These are phyloP conservation scores for Ptychodera flava DNA, from an alignment of 35 echinoderm and acorn worm genomes.

Conservation along the genomic window DNA sequence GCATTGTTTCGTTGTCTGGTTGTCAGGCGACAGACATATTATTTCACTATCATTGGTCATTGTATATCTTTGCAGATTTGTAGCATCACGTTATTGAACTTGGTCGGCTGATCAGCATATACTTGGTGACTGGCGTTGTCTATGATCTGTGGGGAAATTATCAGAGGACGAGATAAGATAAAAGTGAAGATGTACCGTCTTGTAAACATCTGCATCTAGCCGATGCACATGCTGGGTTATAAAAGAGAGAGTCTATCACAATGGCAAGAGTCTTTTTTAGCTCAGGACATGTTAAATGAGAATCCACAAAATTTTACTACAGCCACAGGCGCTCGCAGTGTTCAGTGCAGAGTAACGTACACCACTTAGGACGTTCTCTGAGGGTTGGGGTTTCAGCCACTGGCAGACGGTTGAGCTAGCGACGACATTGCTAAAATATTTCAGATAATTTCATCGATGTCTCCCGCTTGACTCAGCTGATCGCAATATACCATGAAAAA, in stretches of 20 bases:
- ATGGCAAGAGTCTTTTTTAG: not conserved
- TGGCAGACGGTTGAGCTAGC: too few species aligned
- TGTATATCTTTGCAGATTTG: constrained; percentile 35
- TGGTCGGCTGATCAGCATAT: constrained; percentile 63
- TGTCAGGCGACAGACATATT: not conserved
- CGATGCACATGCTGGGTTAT: not conserved
- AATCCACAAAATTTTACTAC: not conserved
- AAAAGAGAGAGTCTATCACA: not conserved
- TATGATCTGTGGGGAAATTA: constrained; percentile 53
- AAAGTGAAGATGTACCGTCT: too few species aligned
- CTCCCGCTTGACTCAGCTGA: too few species aligned
- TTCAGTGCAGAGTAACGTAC: too few species aligned
- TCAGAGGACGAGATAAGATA: too few species aligned
- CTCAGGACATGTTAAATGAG: not conserved
- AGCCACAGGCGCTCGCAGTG: not conserved
- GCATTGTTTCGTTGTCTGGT: too few species aligned
- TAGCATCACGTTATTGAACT: constrained; percentile 57
- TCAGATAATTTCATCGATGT: too few species aligned
- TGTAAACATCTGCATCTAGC: not conserved
- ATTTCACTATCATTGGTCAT: not conserved
- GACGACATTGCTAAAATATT: too few species aligned
- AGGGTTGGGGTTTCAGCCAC: too few species aligned
- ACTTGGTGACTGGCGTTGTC: constrained; percentile 90
- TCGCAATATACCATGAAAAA: too few species aligned
- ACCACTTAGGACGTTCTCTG: too few species aligned